phyloP scores from a whole-genome alignment of 2,797 vertebrate species.

The Clarias pachynema region DNA sequence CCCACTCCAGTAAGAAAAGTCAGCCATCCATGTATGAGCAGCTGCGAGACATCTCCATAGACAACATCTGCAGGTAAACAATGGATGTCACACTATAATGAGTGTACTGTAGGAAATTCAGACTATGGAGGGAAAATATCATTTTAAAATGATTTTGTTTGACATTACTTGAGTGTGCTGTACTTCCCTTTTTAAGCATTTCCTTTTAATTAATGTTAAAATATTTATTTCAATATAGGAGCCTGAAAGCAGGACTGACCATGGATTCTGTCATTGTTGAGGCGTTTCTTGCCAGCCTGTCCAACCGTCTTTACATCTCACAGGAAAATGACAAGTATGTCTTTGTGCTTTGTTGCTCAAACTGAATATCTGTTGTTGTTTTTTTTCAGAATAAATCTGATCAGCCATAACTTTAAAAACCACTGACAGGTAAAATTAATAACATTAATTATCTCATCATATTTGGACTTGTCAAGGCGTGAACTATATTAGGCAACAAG shows the following conservation, averaged over 20 bases:
- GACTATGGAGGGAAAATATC: not conserved
- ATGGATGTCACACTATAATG: fast-evolving
- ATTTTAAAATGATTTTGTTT: not conserved
- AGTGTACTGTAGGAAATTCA: too few species aligned
- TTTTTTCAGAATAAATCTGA: not conserved
- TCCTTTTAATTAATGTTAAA: not conserved
- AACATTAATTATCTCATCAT: too few species aligned
- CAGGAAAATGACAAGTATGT: slow-evolving; percentile 97
- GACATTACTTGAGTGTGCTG: not conserved
- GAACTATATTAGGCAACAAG: too few species aligned
- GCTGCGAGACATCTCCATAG: slow-evolving; percentile 94
- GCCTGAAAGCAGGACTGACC: slow-evolving; percentile 90
- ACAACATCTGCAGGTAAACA: slow-evolving; percentile 94
- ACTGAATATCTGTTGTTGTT: not conserved
- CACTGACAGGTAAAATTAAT: too few species aligned
- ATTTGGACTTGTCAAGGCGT: too few species aligned
- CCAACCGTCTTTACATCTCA: slow-evolving; percentile 97
- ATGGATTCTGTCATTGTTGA: slow-evolving; percentile 95
- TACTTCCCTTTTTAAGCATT: too few species aligned
- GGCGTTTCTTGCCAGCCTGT: slow-evolving; percentile 95
- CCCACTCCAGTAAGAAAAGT: slow-evolving; percentile 81
- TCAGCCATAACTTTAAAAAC: too few species aligned
- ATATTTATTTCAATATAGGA: slow-evolving; percentile 69
- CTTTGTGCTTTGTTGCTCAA: not conserved
- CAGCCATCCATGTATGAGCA: slow-evolving; percentile 98